Evolutionary conservation across 2,797 vertebrate genomes (phyloP), one percentile per base, ranked within the genome.

Genomic region (Enteromius thamalakanensis): DNA sequence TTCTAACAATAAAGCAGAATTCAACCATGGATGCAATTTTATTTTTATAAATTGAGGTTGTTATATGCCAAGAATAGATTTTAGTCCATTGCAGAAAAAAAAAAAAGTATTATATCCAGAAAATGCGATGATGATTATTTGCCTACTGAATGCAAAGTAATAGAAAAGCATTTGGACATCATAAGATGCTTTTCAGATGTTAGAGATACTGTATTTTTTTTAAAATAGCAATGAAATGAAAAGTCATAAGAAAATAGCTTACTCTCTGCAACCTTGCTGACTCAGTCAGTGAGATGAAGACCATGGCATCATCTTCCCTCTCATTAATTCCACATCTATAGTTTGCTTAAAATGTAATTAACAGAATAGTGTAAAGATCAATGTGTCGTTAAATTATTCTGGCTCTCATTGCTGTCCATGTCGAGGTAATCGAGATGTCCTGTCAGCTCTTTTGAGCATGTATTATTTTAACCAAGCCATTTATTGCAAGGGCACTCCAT

Each of bases 251-350:
- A 90, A 91, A 91, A 91, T 87, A 82, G 85, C 72, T 82, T 86
- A 82, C 85, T 82, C 81, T 86, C n/a, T 76, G n/a, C 55, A 64
- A 83, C 80, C 89, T 80, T 90, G 91, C 94, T 94, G 94, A 95
- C 87, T 91, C 78, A 88, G 26, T 26, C 26, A 89, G 83, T 69
- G 86, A 84, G 87, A 78, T 91, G 78, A 82, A 76, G 68, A 6
- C 83, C 82, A 89, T 81, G 79, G 80, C 88, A 89, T 93, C 82
- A 68, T 86, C 90, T 94, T 94, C 89, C 90, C 88, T 93, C 88
- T 92, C 93, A 94, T 95, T 94, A 93, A 95, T 96, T 94, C 94
- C 86, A 76, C 89, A 94, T 95, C 95, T 93, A 92, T 93, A 93
- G 90, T 92, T 94, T 89, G 87, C 93, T 94, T 95, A 94, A 95